Base-by-base conservation (phyloP, 2,113 vertebrate genomes). In the Channa maculata region DNA sequence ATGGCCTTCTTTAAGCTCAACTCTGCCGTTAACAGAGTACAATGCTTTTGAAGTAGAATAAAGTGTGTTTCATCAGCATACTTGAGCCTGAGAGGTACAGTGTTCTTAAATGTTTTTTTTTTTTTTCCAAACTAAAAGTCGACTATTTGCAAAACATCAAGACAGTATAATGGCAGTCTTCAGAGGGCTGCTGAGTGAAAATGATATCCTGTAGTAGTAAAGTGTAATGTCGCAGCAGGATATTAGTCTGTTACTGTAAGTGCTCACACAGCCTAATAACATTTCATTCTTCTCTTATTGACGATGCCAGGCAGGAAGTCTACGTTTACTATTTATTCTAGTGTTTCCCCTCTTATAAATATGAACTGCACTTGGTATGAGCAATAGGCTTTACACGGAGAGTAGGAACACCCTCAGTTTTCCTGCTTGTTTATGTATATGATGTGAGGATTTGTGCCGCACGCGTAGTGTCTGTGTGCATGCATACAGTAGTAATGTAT, bases 11-110 rank as follows among this genome's bases (percentile, higher is more conserved):
- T 83, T 77, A 70, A 79, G 75, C 69, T 75, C 73, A 58, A 71
- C 71, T 73, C 24, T 36, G 61, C 62, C 3, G 66, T 59, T 74
- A 78, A 84, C 73, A 53, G 41, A 53, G 8, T 65, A 64, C 46
- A 48, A 58, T 54, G 72, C 46, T 71, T 86, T 65, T 66, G 67
- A 77, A 83, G 83, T 71, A 66, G 83, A 75, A 82, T 87, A 79
- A 78, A 83, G 49, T 68, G 57, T 65, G 59, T 83, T 78, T 78
- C 64, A 74, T 80, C 61, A 77, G 77, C 65, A 33, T n/a, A 41
- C 48, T 52, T 4, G 3, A 69, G 12, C 58, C 1, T 8, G 34
- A 64, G 67, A n/a, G 2, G 7, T 3, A 5, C 59, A 24, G 58
- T 10, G 3, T 3, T 58, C 49, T 59, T 24, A 24, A 24, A 24